Evolutionary conservation across 37 sponge, comb jelly and placozoan genomes (phyloP).

Genomic region (Hexactinellida sp.): DNA sequence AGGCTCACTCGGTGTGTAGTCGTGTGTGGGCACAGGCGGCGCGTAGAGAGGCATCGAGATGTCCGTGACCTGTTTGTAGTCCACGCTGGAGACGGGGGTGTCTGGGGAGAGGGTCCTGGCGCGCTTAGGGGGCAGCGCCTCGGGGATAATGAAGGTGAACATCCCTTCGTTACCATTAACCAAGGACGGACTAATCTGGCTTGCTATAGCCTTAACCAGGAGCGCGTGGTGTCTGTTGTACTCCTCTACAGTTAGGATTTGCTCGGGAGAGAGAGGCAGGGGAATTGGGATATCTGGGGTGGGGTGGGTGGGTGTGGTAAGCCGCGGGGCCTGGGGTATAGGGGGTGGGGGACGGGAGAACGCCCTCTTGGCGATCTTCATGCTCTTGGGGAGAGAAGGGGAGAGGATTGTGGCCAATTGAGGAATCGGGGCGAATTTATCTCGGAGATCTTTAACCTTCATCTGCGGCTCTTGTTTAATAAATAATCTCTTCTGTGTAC

Average conservation of each 20-base stretch:
- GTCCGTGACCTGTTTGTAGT: neutral
- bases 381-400: neutral
- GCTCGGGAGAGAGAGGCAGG: neutral
- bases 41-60: neutral
- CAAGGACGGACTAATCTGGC: neutral
- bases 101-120: neutral
- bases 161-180: neutral
- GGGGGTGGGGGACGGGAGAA: neutral
- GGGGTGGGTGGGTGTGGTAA: neutral
- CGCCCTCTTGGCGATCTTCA: neutral
- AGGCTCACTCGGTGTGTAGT: neutral
- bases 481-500: neutral
- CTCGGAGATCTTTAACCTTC: neutral
- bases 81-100: neutral
- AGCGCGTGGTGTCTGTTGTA: neutral
- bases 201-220: neutral
- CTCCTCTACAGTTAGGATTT: neutral
- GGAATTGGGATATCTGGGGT: neutral
- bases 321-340: neutral
- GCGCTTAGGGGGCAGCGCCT: neutral
- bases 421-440: neutral
- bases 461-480: neutral
- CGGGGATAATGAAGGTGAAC: neutral
- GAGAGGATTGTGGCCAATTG: neutral
- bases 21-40: neutral